These are phyloP conservation scores for Apantesis nais DNA, from an alignment of 2,888 invertebrate species.

Conservation along the genomic window DNA sequence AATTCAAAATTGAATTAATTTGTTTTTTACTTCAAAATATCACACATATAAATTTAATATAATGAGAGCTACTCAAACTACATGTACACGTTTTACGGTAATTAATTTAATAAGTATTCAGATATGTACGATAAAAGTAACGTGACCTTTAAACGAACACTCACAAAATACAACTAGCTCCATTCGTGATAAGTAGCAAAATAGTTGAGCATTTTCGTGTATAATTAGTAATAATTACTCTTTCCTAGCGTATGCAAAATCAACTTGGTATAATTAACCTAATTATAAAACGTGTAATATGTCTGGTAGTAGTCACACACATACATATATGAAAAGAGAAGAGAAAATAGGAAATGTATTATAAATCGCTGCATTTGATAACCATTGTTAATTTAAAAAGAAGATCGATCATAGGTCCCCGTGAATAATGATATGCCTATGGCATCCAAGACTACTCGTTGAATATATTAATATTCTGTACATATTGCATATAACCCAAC, in stretches of 20 bases:
- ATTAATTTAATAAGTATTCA: conserved; percentile 18
- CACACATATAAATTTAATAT: conserved; percentile 10
- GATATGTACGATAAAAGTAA: conserved; percentile 21
- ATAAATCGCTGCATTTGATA: not conserved
- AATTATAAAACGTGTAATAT: not conserved
- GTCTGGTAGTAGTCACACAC: not conserved
- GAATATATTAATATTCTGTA: not conserved
- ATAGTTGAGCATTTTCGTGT: not conserved
- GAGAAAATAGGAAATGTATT: not conserved
- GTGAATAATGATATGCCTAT: not conserved
- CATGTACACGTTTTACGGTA: conserved; percentile 13
- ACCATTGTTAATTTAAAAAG: not conserved
- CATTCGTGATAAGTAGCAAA: conserved; percentile 1
- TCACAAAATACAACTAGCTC: conserved; percentile 17
- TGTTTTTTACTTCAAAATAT: conserved; percentile 4
- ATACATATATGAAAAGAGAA: not conserved
- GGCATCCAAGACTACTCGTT: not conserved
- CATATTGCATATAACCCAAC: not conserved
- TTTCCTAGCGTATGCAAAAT: not conserved
- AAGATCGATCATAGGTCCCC: not conserved
- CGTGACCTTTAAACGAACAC: conserved; percentile 12
- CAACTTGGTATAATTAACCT: not conserved
- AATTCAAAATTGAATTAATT: not conserved
- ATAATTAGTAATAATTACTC: not conserved
- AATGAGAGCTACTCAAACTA: conserved; percentile 12